Evolutionary conservation across 2,797 vertebrate species (phyloP), one percentile per base, ranked within the genome.

Genomic region (Leptoclinus maculatus): DNA sequence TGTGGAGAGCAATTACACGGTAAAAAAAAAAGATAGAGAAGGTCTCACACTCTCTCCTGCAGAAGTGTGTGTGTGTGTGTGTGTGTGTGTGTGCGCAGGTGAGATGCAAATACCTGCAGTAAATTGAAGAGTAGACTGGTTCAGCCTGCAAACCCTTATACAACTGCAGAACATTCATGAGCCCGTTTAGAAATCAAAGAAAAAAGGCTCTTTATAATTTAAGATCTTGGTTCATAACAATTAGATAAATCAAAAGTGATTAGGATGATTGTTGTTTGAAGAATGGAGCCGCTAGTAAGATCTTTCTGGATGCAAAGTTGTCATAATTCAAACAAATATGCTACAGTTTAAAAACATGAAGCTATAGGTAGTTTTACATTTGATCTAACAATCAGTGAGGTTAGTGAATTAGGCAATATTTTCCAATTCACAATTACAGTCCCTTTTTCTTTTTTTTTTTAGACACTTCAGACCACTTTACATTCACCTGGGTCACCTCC

Each of bases 1-100:
- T 72, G 41, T 81, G 39, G 64, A 80, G 76, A 80, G 84, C 87
- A 82, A 89, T 89, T 87, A 83, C 82, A 80, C 1, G 19, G 71
- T 78, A 13, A 41, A 23, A 49, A 66, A 43, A 70, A 64, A 72
- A 66, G 69, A 73, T 80, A 71, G 60, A 51, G 74, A 84, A 66
- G 23, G 34, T 60, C 34, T 67, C 56, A 25, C 51, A 14, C 51
- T 66, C 51, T 69, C 19, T 74, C 43, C 75, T 66, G 41, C 67
- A 54, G 69, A 64, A 25, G 13, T 62, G 49, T 36, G 56, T 27
- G 41, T 10, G 13, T 45, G 38, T 19, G 32, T 63, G 41, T 67
- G 10, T 76, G 51, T 38, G 43, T 29, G 45, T 14, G 13, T 29
- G 32, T 67, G 13, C 66, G 51, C n/a, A 51, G 14, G 39, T 57